phyloP scores from a whole-genome alignment of 2,888 invertebrate genomes.

The Amiota mariae region DNA sequence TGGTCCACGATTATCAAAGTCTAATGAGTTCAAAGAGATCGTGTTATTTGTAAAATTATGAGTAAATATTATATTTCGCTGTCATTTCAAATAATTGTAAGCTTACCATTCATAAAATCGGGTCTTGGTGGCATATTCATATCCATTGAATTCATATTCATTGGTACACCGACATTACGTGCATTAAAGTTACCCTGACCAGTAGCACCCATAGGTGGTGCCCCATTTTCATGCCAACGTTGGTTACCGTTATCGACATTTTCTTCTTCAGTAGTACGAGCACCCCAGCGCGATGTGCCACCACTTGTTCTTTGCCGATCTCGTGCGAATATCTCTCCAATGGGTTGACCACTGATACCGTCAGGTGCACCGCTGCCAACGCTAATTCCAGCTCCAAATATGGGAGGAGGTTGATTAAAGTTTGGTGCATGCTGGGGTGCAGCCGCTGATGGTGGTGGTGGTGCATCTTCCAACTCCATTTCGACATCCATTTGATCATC shows the following conservation, averaged over 20 bases:
- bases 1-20: conserved; percentile 66
- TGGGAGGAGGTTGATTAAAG: conserved; percentile 75
- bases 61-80: background rate
- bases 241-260: conserved; percentile 73
- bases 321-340: conserved; percentile 59
- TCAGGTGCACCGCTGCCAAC: conserved; percentile 37
- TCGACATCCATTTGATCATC: conserved; percentile 89
- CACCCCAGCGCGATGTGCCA: conserved; percentile 64
- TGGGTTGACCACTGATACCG: conserved; percentile 38
- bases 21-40: conserved; percentile 42
- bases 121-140: conserved; percentile 60
- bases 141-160: conserved; percentile 63
- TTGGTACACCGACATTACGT: conserved; percentile 43
- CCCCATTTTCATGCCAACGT: conserved; percentile 61
- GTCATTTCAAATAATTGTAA: background rate
- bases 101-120: conserved; percentile 67
- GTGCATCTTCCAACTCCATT: conserved; percentile 77
- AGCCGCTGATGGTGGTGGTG: conserved; percentile 40
- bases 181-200: conserved; percentile 27
- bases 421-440: conserved; percentile 53
- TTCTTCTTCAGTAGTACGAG: conserved; percentile 74
- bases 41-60: background rate
- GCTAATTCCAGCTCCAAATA: conserved; percentile 51
- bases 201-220: conserved; percentile 33
- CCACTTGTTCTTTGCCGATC: conserved; percentile 59